Evolutionary conservation across 1,140 invertebrate species (phyloP), one percentile per base, ranked within the genome.

Genomic region (Drosophila athabasca): DNA sequence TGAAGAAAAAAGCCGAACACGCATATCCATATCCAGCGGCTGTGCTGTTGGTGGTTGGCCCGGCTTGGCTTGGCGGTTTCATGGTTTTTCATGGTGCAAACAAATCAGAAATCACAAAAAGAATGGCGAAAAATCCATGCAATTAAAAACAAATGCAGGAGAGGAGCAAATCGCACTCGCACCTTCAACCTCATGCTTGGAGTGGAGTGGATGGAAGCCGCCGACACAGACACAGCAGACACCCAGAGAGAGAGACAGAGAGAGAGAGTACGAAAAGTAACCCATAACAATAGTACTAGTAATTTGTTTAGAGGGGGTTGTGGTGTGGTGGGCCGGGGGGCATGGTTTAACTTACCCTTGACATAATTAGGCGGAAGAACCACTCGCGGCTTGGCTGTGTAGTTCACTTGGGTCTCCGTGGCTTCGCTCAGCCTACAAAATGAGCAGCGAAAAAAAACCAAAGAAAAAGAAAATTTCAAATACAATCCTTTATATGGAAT

Each of bases 311-410:
- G 29, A 9, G 49, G 8, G 48, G 35, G 11, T 5, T 11, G 9
- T 45, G 44, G 31, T 19, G 2, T 62, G 17, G 17, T 43, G 24
- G 49, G 49, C 3, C 6, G 6, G 13, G 39, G 29, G 64, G 26
- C 39, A 17, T 31, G 39, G 52, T 58, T 69, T 24, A 73, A 90
- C 84, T 91, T 93, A 95, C 95, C 95, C 95, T 95, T 95, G 45
- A 95, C 93, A 93, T 95, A 95, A 91, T 94, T 93, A 76, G 95
- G 93, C 9, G 95, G 95, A 58, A 95, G 88, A 41, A 95, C 94
- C 31, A 95, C 93, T 68, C 93, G 92, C 3, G 95, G 94, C 78
- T 94, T 94, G 46, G 94, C 85, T 44, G 94, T 94, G 72, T 94
- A 93, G 90, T 95, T 95, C 77, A 93, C 93, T 76, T 93, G 93